Base-by-base conservation (phyloP, 1,140 invertebrate species). In the Aricia agestis region DNA sequence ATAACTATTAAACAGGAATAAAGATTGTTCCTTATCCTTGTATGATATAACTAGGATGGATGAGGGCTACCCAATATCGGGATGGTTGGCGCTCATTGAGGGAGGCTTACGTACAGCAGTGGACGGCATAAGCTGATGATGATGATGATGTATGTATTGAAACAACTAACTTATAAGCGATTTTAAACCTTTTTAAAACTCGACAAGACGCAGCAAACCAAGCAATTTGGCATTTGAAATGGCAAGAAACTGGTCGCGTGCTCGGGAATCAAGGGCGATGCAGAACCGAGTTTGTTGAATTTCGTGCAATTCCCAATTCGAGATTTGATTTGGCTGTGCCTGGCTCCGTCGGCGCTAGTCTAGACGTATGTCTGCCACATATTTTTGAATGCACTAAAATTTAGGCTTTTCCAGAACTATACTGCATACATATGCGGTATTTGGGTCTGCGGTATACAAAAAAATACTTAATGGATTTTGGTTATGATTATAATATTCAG, bases 301-400 rank as follows among this genome's bases (percentile, higher is more conserved):
- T 63, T 63, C 17, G 17, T 63, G 59, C 59, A 25, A 63, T 63
- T 25, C 59, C 17, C 18, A 63, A 52, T 52, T 63, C 18, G 1
- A 63, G 11, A 63, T 63, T 63, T 63, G 59, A 63, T 63, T 63
- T 63, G 59, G 59, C 59, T 63, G 59, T 63, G 9, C 59, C 59
- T 18, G 59, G 59, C 59, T 18, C 59, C 45, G 45, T 13, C 45
- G 45, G 45, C 45, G 13, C 45, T 52, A 52, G 45, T 52, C 45
- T 52, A 52, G 45, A 52, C 45, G 45, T 52, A 52, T 52, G 13
- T 52, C 45, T 1, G 45, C 45, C 45, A 52, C 13, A 52, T 52
- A 13, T 1, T 52, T 13, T 52, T 52, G 6, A 3, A 36, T 7
- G 36, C 36, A 11, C 11, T 52, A 52, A 52, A 52, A 13, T 52